Percentiles rank a stretch among this genome's conserved stretches.
Evolutionary conservation across 2,888 invertebrate genomes (phyloP).

Genomic region (Hypomecis punctinalis): DNA sequence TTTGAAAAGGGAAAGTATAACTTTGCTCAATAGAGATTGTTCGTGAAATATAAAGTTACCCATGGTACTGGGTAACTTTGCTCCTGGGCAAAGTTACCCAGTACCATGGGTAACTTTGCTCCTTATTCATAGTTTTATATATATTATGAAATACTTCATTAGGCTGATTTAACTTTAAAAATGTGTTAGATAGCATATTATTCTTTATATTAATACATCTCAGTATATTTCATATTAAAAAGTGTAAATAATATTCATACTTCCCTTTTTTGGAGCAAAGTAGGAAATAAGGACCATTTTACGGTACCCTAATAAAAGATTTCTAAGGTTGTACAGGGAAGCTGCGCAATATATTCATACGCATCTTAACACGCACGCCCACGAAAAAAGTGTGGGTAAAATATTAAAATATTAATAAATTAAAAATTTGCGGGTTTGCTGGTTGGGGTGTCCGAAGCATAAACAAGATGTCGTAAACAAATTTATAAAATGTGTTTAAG

Average conservation of each 20-base stretch:
- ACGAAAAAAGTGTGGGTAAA: too few species aligned
- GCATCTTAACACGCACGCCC: too few species aligned
- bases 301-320: too few species aligned
- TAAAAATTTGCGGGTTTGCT: too few species aligned
- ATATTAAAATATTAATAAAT: too few species aligned
- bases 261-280: neutral
- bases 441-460: too few species aligned
- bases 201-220: too few species aligned
- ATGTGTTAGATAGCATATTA: neutral
- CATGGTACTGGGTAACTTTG: too few species aligned
- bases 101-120: neutral
- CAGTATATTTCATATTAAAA: neutral
- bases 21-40: constrained; percentile 1
- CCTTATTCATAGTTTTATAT: constrained; percentile 1
- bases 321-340: too few species aligned
- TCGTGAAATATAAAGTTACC: constrained; percentile 4
- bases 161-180: neutral
- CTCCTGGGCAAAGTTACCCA: constrained; percentile 4
- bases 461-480: too few species aligned
- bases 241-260: neutral
- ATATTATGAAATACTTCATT: neutral
- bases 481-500: too few species aligned
- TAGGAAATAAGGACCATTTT: neutral
- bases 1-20: neutral
- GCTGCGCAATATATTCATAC: too few species aligned